Base-by-base conservation (phyloP, 1,140 invertebrate species). In the Vanessa atalanta region DNA sequence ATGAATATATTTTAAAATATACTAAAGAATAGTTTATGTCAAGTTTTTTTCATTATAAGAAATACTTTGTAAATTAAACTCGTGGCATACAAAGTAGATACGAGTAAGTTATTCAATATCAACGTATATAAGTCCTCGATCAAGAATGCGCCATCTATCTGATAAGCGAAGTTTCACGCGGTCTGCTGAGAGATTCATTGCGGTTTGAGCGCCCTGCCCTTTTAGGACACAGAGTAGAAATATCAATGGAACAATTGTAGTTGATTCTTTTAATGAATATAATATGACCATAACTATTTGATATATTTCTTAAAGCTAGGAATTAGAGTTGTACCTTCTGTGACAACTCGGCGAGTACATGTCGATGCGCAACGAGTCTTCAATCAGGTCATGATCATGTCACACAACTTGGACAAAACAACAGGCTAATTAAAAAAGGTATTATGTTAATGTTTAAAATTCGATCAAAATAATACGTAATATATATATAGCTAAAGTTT, bases 61-160 rank as follows among this genome's bases (percentile, higher is more conserved):
- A 69, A 69, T 65, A 47, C 26, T 31, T 31, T 31, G 6, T 55
- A 69, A 71, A 67, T 65, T 43, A 43, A 43, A 43, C 37, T 43
- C 37, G 9, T 11, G 37, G 37, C 23, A 64, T 47, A 67, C 51
- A 61, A 65, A 78, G 75, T 78, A 78, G 73, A 78, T 78, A 43
- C 37, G 37, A 43, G 2, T 1, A 75, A 78, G 57, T 64, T 76
- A 72, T 76, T 76, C 66, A 78, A 76, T 76, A 73, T 76, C 74
- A 63, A 55, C 20, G 50, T 70, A 69, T 61, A 70, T 73, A 81
- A 78, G 78, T 68, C 73, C 55, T 76, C 70, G 76, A 86, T 84
- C 81, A 82, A 80, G 84, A 86, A 87, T 87, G 85, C 81, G 77
- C 82, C 85, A 89, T 88, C 80, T 75, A 77, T 76, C 79, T 76